These are phyloP conservation scores for Melanotaenia pygmaea DNA, from an alignment of 2,797 vertebrate genomes.

Conservation along the genomic window DNA sequence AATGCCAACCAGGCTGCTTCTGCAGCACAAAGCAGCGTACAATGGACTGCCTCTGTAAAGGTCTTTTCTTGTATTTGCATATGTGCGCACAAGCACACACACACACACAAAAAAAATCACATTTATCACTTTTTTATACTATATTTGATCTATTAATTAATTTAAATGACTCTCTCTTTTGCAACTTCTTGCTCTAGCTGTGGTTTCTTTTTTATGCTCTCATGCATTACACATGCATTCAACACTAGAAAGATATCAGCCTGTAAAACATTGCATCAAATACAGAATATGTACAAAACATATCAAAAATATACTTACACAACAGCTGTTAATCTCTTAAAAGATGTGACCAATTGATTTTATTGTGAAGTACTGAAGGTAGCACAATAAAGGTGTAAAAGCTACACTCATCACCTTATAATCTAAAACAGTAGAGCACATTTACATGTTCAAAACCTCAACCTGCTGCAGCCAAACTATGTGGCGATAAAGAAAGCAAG, in stretches of 20 bases:
- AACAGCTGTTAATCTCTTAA: neutral
- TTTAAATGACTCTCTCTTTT: neutral
- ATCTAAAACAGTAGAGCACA: no score
- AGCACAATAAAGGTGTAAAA: no score
- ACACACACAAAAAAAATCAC: no score
- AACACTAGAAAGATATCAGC: neutral
- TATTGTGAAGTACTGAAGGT: no score
- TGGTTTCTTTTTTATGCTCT: neutral
- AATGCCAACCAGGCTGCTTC: neutral
- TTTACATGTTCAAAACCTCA: neutral
- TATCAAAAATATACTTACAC: neutral
- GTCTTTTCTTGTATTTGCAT: neutral
- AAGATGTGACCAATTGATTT: neutral
- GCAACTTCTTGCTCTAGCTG: neutral
- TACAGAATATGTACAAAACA: no score
- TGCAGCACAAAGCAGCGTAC: neutral
- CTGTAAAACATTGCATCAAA: no score
- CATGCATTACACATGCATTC: neutral
- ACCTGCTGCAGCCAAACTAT: neutral
- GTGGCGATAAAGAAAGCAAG: constrained; percentile 1
- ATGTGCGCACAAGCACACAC: no score
- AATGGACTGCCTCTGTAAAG: neutral
- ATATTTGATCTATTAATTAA: neutral
- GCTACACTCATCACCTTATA: no score
- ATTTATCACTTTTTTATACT: neutral